Percentiles rank a stretch among this genome's conserved stretches.
phyloP scores from a whole-genome alignment of 2,888 invertebrate genomes.

The Stenodera caucasica region DNA sequence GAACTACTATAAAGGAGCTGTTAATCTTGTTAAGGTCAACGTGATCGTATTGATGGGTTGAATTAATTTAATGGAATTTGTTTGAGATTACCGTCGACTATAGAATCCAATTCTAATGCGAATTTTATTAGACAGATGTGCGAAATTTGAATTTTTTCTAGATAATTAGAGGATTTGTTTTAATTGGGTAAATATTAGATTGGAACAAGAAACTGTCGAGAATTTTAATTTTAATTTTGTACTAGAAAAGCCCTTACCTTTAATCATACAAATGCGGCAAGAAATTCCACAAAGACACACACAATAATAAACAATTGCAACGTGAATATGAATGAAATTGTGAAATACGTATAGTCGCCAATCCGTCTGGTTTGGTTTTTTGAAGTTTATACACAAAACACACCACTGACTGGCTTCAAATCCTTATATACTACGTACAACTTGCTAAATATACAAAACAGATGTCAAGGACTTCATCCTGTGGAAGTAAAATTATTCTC shows the following conservation, averaged over 20 bases:
- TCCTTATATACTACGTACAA: slow-evolving; percentile 26
- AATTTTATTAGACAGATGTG: too few relatives aligned
- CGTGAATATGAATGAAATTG: slow-evolving; percentile 5
- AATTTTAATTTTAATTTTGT: too few relatives aligned
- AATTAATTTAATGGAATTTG: not conserved
- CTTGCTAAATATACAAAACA: slow-evolving; percentile 10
- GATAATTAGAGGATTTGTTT: too few relatives aligned
- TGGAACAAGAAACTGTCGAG: too few relatives aligned
- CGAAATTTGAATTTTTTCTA: too few relatives aligned
- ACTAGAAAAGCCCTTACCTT: too few relatives aligned
- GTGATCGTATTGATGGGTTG: not conserved
- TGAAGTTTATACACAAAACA: slow-evolving; percentile 20
- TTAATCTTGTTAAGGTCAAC: not conserved
- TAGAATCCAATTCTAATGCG: too few relatives aligned
- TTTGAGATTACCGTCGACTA: not conserved
- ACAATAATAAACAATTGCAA: not conserved
- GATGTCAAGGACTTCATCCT: slow-evolving; percentile 19
- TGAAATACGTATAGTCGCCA: slow-evolving; percentile 16
- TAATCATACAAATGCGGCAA: too few relatives aligned
- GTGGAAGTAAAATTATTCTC: not conserved
- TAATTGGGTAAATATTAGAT: too few relatives aligned
- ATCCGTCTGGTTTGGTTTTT: slow-evolving; percentile 16
- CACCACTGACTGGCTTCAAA: slow-evolving; percentile 13
- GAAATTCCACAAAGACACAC: not conserved
- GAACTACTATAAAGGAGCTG: not conserved